Evolutionary conservation across 2,113 vertebrate genomes (phyloP).

Genomic region (Danio rerio): GRCz12tu NC_133179.1:5256001-5256500

Average conservation of each 20-base stretch:
- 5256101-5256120: conserved; percentile 88
- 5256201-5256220: conserved; percentile 48
- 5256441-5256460: conserved; percentile 93
- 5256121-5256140: conserved; percentile 81
- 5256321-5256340: not conserved
- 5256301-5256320: not conserved
- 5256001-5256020: not conserved
- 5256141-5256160: not conserved
- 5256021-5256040: conserved; percentile 92
- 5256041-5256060: conserved; percentile 84
- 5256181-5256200: not conserved
- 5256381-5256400: conserved; percentile 81
- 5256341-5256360: not conserved
- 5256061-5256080: conserved; percentile 86
- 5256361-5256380: conserved; percentile 79
- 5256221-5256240: conserved; percentile 88
- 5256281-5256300: conserved; percentile 86
- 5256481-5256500: conserved; percentile 94
- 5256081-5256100: conserved; percentile 85
- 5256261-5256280: conserved; percentile 86
- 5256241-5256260: conserved; percentile 82
- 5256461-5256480: conserved; percentile 89
- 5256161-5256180: not conserved
- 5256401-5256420: conserved; percentile 84
- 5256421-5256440: conserved; percentile 92